A percentile compares a stretch with the other conserved stretches of the same genome.
Evolutionary conservation across 2,113 vertebrate genomes (phyloP).

Genomic region (Neogobius melanostomus): DNA sequence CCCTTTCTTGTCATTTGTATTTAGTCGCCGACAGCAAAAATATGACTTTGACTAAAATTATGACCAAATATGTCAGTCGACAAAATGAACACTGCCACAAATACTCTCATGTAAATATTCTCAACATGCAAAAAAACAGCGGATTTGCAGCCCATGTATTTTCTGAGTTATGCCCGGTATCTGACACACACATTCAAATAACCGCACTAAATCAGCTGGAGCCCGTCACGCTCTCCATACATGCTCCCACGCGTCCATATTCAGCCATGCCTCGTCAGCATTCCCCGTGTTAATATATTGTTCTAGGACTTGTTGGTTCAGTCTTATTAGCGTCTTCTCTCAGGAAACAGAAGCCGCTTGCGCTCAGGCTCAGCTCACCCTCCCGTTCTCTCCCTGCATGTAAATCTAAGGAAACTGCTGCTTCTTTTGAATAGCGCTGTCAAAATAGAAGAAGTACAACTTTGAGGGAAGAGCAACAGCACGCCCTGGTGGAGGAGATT

Average conservation of each 20-base stretch:
- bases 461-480: conserved; percentile 57
- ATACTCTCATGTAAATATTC: neutral
- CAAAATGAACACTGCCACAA: too few species aligned
- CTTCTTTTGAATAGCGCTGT: neutral
- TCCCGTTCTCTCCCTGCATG: conserved; percentile 1
- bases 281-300: neutral
- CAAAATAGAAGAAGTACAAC: neutral
- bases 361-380: conserved; percentile 16
- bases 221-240: neutral
- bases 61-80: too few species aligned
- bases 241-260: neutral
- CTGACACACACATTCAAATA: conserved; percentile 4
- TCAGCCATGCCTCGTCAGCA: conserved; percentile 28
- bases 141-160: neutral
- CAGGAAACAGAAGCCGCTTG: conserved; percentile 2
- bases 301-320: conserved; percentile 26
- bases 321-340: conserved; percentile 14
- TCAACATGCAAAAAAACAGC: neutral
- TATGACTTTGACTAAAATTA: too few species aligned
- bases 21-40: too few species aligned
- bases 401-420: conserved; percentile 48
- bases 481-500: conserved; percentile 54
- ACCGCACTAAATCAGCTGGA: conserved; percentile 2
- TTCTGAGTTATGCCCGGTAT: neutral
- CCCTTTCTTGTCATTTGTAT: too few species aligned